Percentiles rank a stretch among this genome's conserved stretches.
These are phyloP conservation scores for Muscicapa striata DNA, from an alignment of 2,797 vertebrate species.

Conservation along the genomic window DNA sequence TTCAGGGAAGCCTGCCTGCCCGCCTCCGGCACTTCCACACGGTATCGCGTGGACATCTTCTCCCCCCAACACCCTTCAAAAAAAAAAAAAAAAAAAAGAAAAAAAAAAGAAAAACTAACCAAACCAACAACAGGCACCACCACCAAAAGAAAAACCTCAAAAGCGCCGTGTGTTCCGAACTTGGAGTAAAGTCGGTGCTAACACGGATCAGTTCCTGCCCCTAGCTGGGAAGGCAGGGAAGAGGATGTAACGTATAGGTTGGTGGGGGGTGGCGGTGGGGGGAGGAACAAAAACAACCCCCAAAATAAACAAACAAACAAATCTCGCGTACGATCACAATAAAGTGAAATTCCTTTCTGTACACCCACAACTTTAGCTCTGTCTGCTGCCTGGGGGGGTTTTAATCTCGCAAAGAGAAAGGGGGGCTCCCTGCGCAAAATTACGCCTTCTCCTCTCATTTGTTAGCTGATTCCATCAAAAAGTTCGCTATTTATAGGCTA, in stretches of 20 bases:
- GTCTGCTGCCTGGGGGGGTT: slow-evolving; percentile 47
- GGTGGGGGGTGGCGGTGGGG: neutral
- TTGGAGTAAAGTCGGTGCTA: slow-evolving; percentile 1
- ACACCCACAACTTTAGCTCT: slow-evolving; percentile 44
- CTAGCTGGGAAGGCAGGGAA: neutral
- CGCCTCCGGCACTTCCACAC: neutral
- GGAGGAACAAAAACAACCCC: neutral
- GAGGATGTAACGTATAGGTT: neutral
- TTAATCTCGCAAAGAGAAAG: slow-evolving; percentile 65
- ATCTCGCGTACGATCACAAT: neutral
- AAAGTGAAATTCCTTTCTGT: slow-evolving; percentile 22
- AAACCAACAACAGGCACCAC: neutral
- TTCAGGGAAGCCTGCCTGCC: neutral
- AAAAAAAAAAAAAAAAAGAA: neutral
- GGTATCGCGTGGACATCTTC: neutral
- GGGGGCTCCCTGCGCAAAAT: slow-evolving; percentile 70
- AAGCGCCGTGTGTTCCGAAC: neutral
- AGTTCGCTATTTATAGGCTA: slow-evolving; percentile 83
- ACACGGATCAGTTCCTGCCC: slow-evolving; percentile 11
- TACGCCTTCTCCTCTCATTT: slow-evolving; percentile 79
- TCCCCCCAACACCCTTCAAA: neutral
- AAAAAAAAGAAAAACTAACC: rapidly evolving
- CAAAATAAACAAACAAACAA: slow-evolving; percentile 43
- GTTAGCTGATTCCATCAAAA: slow-evolving; percentile 78
- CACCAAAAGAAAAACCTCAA: neutral